Evolutionary conservation across 2,797 vertebrate genomes (phyloP).

Genomic region (Sebastes vulpes): DNA sequence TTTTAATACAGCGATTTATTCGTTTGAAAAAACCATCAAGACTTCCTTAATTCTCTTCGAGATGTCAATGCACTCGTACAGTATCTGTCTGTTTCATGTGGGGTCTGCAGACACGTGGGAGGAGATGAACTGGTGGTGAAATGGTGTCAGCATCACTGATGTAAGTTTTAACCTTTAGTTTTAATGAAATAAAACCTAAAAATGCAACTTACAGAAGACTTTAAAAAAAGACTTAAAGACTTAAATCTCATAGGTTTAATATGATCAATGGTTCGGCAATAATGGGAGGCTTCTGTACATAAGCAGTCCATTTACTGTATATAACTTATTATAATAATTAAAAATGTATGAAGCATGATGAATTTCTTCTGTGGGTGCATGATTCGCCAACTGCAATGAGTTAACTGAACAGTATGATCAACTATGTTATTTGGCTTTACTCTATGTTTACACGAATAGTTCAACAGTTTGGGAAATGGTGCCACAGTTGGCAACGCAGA

Average conservation of each 20-base stretch:
- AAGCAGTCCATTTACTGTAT: not conserved
- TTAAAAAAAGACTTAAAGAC: no score
- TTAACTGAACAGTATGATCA: no score
- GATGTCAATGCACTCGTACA: constrained; percentile 7
- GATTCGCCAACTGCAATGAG: not conserved
- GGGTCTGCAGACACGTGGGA: not conserved
- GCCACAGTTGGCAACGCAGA: not conserved
- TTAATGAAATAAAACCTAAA: not conserved
- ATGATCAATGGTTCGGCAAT: not conserved
- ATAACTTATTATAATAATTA: not conserved
- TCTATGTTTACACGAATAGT: not conserved
- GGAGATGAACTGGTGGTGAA: not conserved
- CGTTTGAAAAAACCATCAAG: constrained; percentile 44
- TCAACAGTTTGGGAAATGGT: not conserved
- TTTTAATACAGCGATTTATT: constrained; percentile 57
- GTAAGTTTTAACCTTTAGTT: not conserved
- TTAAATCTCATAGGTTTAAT: not conserved
- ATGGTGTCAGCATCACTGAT: not conserved
- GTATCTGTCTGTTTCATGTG: not conserved
- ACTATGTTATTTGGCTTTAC: no score
- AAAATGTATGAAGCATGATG: not conserved
- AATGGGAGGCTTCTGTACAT: not conserved
- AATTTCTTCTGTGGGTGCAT: not conserved
- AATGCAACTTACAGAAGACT: not conserved
- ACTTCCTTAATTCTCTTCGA: constrained; percentile 31